Evolutionary conservation across 53 echinoderm and acorn worm species (phyloP).

Genomic region (Patiria pectinifera): DNA sequence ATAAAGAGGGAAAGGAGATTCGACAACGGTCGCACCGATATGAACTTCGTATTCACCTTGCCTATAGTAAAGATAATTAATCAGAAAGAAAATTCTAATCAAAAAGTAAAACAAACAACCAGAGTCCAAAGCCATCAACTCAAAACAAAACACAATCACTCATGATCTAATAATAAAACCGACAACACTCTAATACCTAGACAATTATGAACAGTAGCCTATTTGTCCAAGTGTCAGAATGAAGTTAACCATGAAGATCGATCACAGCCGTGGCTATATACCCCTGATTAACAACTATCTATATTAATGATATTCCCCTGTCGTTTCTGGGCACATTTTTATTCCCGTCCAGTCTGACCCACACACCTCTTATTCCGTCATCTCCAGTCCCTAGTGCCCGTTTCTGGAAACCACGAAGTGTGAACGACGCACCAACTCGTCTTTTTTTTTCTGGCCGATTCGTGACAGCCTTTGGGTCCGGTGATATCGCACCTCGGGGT

Average conservation of each 20-base stretch:
- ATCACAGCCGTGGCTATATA: neutral
- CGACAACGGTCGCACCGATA: too few relatives aligned
- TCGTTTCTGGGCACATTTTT: neutral
- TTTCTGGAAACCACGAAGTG: constrained; percentile 8
- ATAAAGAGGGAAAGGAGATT: too few relatives aligned
- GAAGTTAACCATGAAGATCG: neutral
- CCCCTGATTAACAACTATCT: neutral
- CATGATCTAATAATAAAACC: too few relatives aligned
- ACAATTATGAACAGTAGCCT: too few relatives aligned
- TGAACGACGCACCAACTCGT: neutral
- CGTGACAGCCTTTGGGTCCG: neutral
- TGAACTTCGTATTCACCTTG: too few relatives aligned
- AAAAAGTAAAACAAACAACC: too few relatives aligned
- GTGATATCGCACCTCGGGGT: neutral
- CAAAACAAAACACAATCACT: too few relatives aligned
- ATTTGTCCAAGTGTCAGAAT: neutral
- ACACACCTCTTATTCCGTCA: constrained; percentile 10
- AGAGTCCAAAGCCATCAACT: too few relatives aligned
- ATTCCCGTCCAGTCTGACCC: constrained; percentile 1
- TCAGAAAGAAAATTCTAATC: too few relatives aligned
- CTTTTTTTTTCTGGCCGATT: neutral
- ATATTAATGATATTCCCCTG: constrained; percentile 16
- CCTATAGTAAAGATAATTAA: too few relatives aligned
- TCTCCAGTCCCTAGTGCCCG: neutral
- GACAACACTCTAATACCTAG: too few relatives aligned